phyloP scores from a whole-genome alignment of 64 coral and sea anemone genomes.

The Actinia equina region DNA sequence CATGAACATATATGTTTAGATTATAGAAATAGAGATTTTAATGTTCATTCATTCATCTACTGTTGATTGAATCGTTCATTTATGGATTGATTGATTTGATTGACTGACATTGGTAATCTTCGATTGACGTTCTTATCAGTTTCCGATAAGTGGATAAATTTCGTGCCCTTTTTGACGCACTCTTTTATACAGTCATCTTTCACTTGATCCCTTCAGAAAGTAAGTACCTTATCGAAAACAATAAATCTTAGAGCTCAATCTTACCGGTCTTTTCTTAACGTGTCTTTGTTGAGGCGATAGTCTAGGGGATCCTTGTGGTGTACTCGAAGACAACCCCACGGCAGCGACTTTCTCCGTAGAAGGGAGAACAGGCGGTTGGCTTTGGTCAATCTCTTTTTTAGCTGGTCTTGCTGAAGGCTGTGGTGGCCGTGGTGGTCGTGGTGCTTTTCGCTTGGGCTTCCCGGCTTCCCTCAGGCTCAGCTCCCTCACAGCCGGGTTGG shows the following conservation, averaged over 20 bases:
- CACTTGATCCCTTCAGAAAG: no score
- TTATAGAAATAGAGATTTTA: no score
- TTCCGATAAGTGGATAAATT: no score
- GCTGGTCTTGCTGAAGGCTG: neutral
- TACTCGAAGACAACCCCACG: neutral
- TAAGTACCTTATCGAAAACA: no score
- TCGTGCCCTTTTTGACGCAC: no score
- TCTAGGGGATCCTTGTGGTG: neutral
- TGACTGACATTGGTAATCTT: no score
- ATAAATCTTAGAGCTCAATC: neutral
- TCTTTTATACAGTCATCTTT: no score
- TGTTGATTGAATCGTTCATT: no score
- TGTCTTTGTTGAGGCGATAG: neutral
- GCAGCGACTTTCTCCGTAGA: neutral
- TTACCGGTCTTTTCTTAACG: slow-evolving; percentile 1
- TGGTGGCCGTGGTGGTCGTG: slow-evolving; percentile 1
- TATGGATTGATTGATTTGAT: no score
- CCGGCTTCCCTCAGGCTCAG: neutral
- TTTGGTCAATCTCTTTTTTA: neutral
- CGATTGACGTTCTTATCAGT: no score
- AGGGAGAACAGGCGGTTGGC: neutral
- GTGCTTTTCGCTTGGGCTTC: slow-evolving; percentile 8
- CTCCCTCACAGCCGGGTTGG: neutral
- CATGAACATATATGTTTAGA: no score
- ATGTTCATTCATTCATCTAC: no score